Percentiles rank a stretch among this genome's conserved stretches.
phyloP scores from a whole-genome alignment of 2,113 vertebrate species.

The Polyodon spathula region DNA sequence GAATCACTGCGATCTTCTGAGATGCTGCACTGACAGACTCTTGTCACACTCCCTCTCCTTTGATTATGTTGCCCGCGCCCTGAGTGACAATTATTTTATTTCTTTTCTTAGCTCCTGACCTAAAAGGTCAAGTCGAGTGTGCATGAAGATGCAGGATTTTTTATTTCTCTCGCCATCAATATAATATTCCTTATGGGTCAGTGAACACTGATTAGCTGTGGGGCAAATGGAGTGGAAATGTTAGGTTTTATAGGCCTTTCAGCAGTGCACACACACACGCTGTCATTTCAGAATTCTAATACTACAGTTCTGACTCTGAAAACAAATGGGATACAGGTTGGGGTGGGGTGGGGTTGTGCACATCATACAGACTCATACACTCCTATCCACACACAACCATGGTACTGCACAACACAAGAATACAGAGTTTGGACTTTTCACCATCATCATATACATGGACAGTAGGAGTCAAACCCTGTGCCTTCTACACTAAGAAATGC shows the following conservation, averaged over 20 bases:
- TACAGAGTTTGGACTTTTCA: too few relatives aligned
- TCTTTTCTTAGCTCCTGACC: slow-evolving; percentile 39
- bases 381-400: too few relatives aligned
- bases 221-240: slow-evolving; percentile 47
- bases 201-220: slow-evolving; percentile 42
- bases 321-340: too few relatives aligned
- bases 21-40: background rate
- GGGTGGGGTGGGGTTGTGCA: too few relatives aligned
- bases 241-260: slow-evolving; percentile 40
- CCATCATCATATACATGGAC: too few relatives aligned
- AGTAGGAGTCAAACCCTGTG: too few relatives aligned
- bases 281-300: too few relatives aligned
- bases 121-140: slow-evolving; percentile 45
- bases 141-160: slow-evolving; percentile 39
- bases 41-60: slow-evolving; percentile 21
- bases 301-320: too few relatives aligned
- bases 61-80: slow-evolving; percentile 28
- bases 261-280: slow-evolving; percentile 16
- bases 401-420: too few relatives aligned
- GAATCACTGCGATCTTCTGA: slow-evolving; percentile 30
- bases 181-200: slow-evolving; percentile 48
- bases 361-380: too few relatives aligned
- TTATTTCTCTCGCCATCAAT: slow-evolving; percentile 48
- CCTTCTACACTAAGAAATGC: too few relatives aligned
- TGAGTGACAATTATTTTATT: slow-evolving; percentile 32